Evolutionary conservation across 2,888 invertebrate species (phyloP).

Genomic region (Chymomyza procnemis): DNA sequence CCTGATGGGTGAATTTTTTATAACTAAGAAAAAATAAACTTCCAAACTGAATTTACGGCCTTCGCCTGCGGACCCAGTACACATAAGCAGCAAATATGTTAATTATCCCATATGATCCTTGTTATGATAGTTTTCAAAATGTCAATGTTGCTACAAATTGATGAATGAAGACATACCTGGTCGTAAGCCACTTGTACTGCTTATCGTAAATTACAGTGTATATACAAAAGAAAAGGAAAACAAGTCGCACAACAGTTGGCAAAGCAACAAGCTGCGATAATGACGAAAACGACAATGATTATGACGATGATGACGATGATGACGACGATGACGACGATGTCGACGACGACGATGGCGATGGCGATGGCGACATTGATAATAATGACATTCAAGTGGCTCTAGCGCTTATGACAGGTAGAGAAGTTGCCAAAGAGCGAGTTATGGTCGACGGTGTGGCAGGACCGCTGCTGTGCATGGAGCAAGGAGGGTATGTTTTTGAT

Average conservation of each 20-base stretch:
- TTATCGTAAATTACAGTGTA: not conserved
- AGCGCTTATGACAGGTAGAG: conserved; percentile 16
- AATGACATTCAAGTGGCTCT: conserved; percentile 15
- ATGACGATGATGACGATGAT: conserved; percentile 47
- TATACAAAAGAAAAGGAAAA: not conserved
- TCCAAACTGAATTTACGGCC: no score
- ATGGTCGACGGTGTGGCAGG: not conserved
- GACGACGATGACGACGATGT: conserved; percentile 50
- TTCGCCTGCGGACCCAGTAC: no score
- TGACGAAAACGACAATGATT: conserved; percentile 48
- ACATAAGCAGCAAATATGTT: no score
- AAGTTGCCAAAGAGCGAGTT: conserved; percentile 6
- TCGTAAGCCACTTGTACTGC: not conserved
- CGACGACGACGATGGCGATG: conserved; percentile 40
- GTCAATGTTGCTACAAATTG: no score
- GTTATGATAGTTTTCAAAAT: no score
- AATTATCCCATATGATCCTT: no score
- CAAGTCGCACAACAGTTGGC: conserved; percentile 50
- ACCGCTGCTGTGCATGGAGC: not conserved
- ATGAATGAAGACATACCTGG: not conserved
- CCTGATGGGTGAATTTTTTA: no score
- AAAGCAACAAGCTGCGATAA: conserved; percentile 66
- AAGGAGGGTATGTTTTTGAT: not conserved
- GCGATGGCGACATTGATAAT: no score
- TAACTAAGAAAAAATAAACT: no score